These are phyloP conservation scores for Pocillopora grandis DNA, from an alignment of 92 coral and sea anemone species.

Conservation along the genomic window DNA sequence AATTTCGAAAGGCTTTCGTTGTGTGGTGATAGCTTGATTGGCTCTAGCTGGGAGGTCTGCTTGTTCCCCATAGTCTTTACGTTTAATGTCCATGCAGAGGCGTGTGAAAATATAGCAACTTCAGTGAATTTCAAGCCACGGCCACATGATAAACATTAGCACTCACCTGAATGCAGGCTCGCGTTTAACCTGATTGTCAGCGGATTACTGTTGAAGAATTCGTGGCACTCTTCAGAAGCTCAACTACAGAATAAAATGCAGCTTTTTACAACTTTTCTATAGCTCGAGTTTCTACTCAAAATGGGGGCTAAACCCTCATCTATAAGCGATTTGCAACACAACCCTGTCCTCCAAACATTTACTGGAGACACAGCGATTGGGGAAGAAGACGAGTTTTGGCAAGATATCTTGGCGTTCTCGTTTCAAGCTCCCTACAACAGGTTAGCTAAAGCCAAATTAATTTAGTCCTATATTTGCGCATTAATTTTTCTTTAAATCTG, in stretches of 20 bases:
- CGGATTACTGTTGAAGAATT: conserved; percentile 34
- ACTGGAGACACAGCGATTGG: conserved; percentile 77
- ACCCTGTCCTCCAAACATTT: conserved; percentile 84
- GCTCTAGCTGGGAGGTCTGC: conserved; percentile 43
- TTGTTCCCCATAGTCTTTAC: conserved; percentile 51
- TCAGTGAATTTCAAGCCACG: not conserved
- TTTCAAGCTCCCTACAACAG: conserved; percentile 93
- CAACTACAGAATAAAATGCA: conserved; percentile 2
- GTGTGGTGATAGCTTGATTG: conserved; percentile 32
- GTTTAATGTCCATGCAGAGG: not conserved
- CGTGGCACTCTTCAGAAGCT: conserved; percentile 36
- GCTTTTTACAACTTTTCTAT: not conserved
- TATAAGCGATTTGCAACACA: conserved; percentile 91
- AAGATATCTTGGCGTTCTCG: conserved; percentile 86
- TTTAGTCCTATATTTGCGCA: not conserved
- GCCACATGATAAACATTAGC: not conserved
- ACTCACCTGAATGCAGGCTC: not conserved
- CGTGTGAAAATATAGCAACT: not conserved
- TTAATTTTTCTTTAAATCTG: not conserved
- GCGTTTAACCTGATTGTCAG: conserved; percentile 4
- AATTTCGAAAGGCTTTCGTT: conserved; percentile 43
- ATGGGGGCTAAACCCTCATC: conserved; percentile 99
- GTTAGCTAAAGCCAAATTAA: conserved; percentile 33
- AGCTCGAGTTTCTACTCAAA: conserved; percentile 4
- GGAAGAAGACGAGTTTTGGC: conserved; percentile 88